These are phyloP conservation scores for Drosophila chauvacae DNA, from an alignment of 1,140 invertebrate genomes.

Conservation along the genomic window DNA sequence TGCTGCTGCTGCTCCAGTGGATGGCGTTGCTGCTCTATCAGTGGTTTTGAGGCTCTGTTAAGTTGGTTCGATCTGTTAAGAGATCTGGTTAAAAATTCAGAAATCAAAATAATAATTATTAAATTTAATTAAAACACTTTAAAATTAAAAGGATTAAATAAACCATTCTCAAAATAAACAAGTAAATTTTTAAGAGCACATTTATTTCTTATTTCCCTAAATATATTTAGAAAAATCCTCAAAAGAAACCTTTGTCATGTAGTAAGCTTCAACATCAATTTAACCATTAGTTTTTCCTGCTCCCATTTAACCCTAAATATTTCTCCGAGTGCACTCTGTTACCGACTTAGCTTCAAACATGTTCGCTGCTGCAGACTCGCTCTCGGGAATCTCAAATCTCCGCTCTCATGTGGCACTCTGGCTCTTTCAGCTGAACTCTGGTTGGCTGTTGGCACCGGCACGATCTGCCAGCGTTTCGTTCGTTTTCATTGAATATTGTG, in stretches of 20 bases:
- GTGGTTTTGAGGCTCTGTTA: constrained; percentile 25
- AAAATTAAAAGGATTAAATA: neutral
- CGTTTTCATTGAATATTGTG: constrained; percentile 79
- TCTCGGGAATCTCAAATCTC: neutral
- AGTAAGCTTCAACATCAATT: too few species aligned
- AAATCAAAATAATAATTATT: too few species aligned
- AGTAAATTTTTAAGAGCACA: too few species aligned
- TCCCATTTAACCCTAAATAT: neutral
- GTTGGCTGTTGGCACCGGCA: constrained; percentile 70
- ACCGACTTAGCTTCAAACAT: constrained; percentile 36
- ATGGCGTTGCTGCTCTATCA: neutral
- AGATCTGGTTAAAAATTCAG: neutral
- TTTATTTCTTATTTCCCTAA: neutral
- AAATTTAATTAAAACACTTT: neutral
- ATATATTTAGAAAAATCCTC: neutral
- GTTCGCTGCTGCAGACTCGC: constrained; percentile 20
- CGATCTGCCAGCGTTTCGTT: constrained; percentile 68
- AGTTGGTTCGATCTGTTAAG: constrained; percentile 22
- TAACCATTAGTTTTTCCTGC: neutral
- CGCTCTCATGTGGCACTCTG: constrained; percentile 13
- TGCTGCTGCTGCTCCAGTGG: constrained; percentile 13
- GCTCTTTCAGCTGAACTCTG: constrained; percentile 55
- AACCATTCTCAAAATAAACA: neutral
- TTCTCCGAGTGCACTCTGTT: constrained; percentile 34
- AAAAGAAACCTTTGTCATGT: neutral